Evolutionary conservation across 2,113 vertebrate genomes (phyloP), one percentile per base, ranked within the genome.

Genomic region (Seriola aureovittata): DNA sequence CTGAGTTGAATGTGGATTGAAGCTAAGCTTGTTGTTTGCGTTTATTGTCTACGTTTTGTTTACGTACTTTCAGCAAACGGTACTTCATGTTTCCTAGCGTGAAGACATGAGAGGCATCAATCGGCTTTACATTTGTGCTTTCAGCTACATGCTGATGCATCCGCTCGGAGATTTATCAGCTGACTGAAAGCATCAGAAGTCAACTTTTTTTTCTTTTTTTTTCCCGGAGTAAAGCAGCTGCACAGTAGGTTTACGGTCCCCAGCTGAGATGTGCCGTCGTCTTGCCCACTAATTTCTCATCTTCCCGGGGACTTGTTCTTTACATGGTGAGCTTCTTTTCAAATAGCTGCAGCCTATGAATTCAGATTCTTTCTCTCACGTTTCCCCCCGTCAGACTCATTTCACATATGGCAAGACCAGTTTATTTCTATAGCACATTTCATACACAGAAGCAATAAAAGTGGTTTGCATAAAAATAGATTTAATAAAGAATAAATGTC

Each of bases 161-260:
- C 25, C 11, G 1, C 17, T 46, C 9, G 19, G 21, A 54, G 23
- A 44, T 76, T 64, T 55, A 78, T 14, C 9, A 4, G 40, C 48
- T 64, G 63, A 74, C 40, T 67, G 40, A 40, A 73, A 73, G 58
- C 25, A 57, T 71, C 8, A 8, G 36, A 71, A 16, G 25, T 19
- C 1, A 4, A 79, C 13, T 40, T 29, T 8, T 8, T 40, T 44
- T 34, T 11, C 54, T 29, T 8, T 8, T 40, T 44, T 34, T 11
- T 40, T 29, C 36, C 2, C 40, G 10, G 40, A 16, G 50, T 64
- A 40, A 9, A 17, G 68, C 78, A 44, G 50, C 65, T 62, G 34
- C 55, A 11, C 29, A 23, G 46, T 12, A 6, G 12, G 74, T 57
- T 29, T 23, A 8, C 12, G 59, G 16, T 34, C 25, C 57, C 38